A percentile compares a stretch with the other conserved stretches of the same genome.
Conservation (phyloP, 64 coral and sea anemone genomes). For the Orbicella faveolata region DNA sequence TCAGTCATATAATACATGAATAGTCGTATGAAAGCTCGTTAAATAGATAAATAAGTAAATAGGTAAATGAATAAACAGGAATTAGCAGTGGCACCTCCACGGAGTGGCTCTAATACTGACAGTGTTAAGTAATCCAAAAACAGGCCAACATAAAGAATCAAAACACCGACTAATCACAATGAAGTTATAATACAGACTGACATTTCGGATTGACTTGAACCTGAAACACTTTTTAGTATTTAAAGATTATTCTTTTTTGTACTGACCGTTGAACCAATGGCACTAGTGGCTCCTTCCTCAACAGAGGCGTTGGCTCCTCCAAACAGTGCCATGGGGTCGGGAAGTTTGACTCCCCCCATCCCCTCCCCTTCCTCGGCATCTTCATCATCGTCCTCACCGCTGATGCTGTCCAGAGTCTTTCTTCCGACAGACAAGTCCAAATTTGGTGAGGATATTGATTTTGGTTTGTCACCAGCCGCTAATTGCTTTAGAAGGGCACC, state of each 20-base stretch:
- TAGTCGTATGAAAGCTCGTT: no score
- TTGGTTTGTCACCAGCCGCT: slow-evolving; percentile 80
- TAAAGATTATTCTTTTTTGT: neutral
- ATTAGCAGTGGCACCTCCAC: no score
- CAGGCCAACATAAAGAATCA: no score
- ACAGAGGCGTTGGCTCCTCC: slow-evolving; percentile 80
- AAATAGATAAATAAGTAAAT: no score
- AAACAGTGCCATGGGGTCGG: slow-evolving; percentile 75
- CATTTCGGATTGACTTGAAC: no score
- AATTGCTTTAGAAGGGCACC: slow-evolving; percentile 76
- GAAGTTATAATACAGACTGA: no score
- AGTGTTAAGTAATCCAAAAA: no score
- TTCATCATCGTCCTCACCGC: slow-evolving; percentile 69
- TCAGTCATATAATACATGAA: no score
- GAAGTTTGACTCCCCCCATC: slow-evolving; percentile 68
- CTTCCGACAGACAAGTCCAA: slow-evolving; percentile 74
- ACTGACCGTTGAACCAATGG: slow-evolving; percentile 84
- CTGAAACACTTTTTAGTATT: neutral
- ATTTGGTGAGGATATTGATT: slow-evolving; percentile 72
- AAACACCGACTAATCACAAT: no score
- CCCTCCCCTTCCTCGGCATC: slow-evolving; percentile 58
- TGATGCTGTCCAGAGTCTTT: slow-evolving; percentile 71
- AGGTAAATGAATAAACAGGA: no score
- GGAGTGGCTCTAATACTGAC: no score
- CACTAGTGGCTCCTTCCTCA: slow-evolving; percentile 79